These are phyloP conservation scores for Cydia pomonella DNA, from an alignment of 1,140 invertebrate genomes.

Conservation along the genomic window DNA sequence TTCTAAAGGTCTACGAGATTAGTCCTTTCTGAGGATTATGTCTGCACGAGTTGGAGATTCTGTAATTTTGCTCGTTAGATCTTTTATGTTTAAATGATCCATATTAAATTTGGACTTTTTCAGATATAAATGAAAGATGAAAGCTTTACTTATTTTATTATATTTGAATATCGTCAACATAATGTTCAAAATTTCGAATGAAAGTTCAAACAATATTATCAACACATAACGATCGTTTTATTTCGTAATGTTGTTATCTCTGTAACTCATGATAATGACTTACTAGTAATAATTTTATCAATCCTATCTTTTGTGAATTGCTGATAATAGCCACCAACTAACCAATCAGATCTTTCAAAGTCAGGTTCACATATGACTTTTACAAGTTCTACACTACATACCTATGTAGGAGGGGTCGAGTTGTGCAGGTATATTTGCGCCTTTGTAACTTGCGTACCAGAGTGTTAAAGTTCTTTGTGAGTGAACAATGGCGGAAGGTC, in stretches of 20 bases:
- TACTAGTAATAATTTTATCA: constrained; percentile 24
- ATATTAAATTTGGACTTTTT: too few species aligned
- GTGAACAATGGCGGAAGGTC: constrained; percentile 45
- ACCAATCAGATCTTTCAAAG: constrained; percentile 1
- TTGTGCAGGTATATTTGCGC: background rate
- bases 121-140: too few species aligned
- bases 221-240: background rate
- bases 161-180: too few species aligned
- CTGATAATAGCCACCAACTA: background rate
- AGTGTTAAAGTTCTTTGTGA: constrained; percentile 31
- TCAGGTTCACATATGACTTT: background rate
- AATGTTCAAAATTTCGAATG: too few species aligned
- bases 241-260: constrained; percentile 4
- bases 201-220: too few species aligned
- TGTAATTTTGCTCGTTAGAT: background rate
- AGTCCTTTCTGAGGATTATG: background rate
- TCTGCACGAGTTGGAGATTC: background rate
- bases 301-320: constrained; percentile 4
- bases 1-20: background rate
- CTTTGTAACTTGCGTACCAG: constrained; percentile 49
- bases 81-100: too few species aligned
- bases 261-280: constrained; percentile 12
- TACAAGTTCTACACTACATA: background rate
- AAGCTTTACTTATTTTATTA: too few species aligned
- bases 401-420: constrained; percentile 29